Evolutionary conservation across 2,113 vertebrate species (phyloP), one percentile per base, ranked within the genome.

Genomic region (Acanthochromis polyacanthus): DNA sequence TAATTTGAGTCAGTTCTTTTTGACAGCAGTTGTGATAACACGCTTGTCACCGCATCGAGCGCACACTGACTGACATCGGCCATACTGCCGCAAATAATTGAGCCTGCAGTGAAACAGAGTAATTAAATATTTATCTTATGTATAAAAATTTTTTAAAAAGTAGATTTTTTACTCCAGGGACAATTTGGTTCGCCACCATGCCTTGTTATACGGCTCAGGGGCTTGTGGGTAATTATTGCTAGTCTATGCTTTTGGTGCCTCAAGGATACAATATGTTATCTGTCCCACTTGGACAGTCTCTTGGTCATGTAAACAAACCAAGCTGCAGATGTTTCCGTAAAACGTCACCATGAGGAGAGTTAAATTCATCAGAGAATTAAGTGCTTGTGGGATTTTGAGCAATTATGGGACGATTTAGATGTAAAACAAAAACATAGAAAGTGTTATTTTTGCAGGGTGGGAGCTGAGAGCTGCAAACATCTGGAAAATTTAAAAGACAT

Each of bases 201-300:
- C 38, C 16, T 81, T 68, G 69, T 84, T 63, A 63, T 82, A 32
- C 43, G 43, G 72, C 88, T 82, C 65, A 48, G 46, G 80, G 84
- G 76, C 52, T 71, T 85, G 59, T 79, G 59, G 52, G 65, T 78
- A 81, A 87, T 86, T 85, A 84, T 71, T 81, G 71, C 79, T 48
- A 73, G 67, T 28, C 46, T 30, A 25, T 67, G 38, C 60, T 70
- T 74, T 76, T 60, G 43, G 6, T 50, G 83, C 90, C 81, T 78
- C 36, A 38, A 84, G 85, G 75, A 87, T 69, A 80, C 78, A 85
- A 83, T 79, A 82, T 88, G 89, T 56, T 85, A 40, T 53, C 65
- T 79, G 85, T 84, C 83, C 83, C 79, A 83, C 57, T 84, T 91
- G 78, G 81, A 84, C 85, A 23, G 25, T 50, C 55, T 58, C 61